These are phyloP conservation scores for Varanus salvator DNA, from an alignment of 2,113 vertebrate species.

Conservation along the genomic window DNA sequence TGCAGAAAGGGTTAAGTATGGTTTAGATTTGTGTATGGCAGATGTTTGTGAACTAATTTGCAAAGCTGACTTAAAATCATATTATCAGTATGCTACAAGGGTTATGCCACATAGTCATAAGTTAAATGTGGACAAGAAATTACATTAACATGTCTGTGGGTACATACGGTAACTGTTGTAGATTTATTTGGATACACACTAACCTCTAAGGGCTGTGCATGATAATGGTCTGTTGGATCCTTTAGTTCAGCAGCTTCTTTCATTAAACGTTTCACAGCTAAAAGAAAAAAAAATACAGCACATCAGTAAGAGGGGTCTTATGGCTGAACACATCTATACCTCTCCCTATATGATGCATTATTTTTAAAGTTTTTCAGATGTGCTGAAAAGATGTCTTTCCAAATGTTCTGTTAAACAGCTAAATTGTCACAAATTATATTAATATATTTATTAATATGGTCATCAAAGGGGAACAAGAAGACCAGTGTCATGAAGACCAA, in stretches of 20 bases:
- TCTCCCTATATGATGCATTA: too few relatives aligned
- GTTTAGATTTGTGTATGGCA: neutral
- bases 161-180: neutral
- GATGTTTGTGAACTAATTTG: neutral
- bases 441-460: neutral
- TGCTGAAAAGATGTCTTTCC: neutral
- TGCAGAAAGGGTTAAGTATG: neutral
- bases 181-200: slow-evolving; percentile 51
- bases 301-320: slow-evolving; percentile 25
- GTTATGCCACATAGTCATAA: neutral
- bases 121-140: neutral
- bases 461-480: neutral
- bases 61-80: neutral
- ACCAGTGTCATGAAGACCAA: neutral
- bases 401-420: neutral
- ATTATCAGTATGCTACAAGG: neutral
- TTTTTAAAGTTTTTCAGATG: neutral
- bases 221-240: slow-evolving; percentile 98
- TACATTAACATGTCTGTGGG: neutral
- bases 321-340: neutral
- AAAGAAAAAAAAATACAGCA: slow-evolving; percentile 67
- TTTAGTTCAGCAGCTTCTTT: slow-evolving; percentile 96
- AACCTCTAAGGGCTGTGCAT: slow-evolving; percentile 97
- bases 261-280: slow-evolving; percentile 98
- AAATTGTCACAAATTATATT: neutral